Conservation (phyloP, 2,797 vertebrate species). For the Phoeniculus purpureus region DNA sequence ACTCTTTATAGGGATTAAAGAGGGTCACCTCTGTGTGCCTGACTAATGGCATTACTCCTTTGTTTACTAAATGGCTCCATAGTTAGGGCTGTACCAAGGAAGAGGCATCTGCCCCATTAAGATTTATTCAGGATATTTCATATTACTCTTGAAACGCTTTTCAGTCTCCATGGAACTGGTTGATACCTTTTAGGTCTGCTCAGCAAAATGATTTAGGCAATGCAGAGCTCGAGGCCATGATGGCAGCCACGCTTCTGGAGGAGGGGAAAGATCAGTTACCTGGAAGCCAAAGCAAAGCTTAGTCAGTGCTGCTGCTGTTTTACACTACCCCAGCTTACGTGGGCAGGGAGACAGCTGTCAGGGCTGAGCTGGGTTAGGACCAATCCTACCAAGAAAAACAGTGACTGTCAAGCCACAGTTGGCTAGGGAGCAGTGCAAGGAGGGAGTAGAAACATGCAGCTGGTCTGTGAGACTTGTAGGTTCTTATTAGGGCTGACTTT, state of each 20-base stretch:
- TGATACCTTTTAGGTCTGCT: background rate
- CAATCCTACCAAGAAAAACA: background rate
- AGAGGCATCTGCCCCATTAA: background rate
- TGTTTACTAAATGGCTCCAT: conserved; percentile 18
- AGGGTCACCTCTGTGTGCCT: background rate
- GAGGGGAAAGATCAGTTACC: background rate
- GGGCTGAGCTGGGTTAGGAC: background rate
- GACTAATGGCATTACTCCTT: conserved; percentile 4
- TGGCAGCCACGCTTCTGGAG: fast-evolving
- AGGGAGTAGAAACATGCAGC: background rate
- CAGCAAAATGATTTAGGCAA: background rate
- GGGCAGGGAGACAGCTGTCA: conserved; percentile 22
- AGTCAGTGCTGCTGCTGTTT: conserved; percentile 10
- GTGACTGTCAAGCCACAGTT: background rate
- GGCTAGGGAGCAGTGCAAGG: fast-evolving
- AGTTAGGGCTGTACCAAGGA: background rate
- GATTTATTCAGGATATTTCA: background rate
- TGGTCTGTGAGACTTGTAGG: background rate
- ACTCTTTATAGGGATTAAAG: background rate
- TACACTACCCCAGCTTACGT: background rate
- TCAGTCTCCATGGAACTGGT: background rate
- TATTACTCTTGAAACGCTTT: background rate
- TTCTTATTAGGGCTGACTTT: background rate
- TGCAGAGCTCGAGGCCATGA: background rate
- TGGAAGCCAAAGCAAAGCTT: conserved; percentile 36